These are phyloP conservation scores for Lochmaea crataegi DNA, from an alignment of 2,888 invertebrate species.

Conservation along the genomic window DNA sequence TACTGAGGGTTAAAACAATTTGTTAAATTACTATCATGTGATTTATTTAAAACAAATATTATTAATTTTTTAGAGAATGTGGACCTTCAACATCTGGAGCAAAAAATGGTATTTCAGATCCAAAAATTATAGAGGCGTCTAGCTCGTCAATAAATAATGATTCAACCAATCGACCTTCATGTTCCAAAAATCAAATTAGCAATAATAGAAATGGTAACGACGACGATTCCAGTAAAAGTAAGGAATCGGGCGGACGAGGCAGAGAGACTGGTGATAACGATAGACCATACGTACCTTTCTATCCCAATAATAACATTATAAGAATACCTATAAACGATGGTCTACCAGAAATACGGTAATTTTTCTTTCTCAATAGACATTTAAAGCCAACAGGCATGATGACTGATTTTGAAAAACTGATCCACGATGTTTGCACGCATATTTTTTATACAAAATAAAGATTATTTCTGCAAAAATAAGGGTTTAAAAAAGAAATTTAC, in stretches of 20 bases:
- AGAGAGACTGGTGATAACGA: not conserved
- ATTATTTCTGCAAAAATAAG: too few relatives aligned
- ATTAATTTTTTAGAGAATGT: conserved; percentile 7
- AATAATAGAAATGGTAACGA: conserved; percentile 3
- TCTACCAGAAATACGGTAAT: not conserved
- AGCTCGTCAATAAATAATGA: conserved; percentile 1
- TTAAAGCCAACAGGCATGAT: too few relatives aligned
- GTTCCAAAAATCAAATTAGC: conserved; percentile 14
- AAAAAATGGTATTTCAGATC: not conserved
- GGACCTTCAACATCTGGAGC: conserved; percentile 22
- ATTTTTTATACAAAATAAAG: too few relatives aligned
- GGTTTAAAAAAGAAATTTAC: too few relatives aligned
- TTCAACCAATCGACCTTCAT: conserved; percentile 21
- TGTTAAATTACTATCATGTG: too few relatives aligned
- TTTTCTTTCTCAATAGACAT: too few relatives aligned
- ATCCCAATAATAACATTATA: not conserved
- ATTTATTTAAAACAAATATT: not conserved
- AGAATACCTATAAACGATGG: not conserved
- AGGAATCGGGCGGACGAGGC: not conserved
- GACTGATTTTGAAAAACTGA: too few relatives aligned
- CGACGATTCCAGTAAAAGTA: not conserved
- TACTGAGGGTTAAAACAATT: too few relatives aligned
- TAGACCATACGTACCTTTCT: not conserved
- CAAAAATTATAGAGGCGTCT: not conserved
- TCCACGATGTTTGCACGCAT: too few relatives aligned